Percentiles rank a stretch among this genome's conserved stretches.
phyloP scores from a whole-genome alignment of 2,797 vertebrate genomes.

The Lindbergichthys nudifrons region DNA sequence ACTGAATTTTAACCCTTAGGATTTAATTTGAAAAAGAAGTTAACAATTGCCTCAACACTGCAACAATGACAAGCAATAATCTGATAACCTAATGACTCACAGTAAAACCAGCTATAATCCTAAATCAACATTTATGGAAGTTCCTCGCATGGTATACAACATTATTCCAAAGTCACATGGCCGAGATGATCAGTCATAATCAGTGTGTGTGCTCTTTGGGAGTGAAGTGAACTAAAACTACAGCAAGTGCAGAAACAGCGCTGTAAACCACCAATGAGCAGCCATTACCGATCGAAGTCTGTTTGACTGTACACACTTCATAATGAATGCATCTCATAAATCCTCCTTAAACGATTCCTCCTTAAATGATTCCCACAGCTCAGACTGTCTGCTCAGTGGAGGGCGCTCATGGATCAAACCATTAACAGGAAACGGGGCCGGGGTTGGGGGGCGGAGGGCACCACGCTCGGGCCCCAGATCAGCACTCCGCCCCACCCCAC shows the following conservation, averaged over 20 bases:
- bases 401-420: slow-evolving; percentile 79
- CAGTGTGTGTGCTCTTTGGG: slow-evolving; percentile 30
- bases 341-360: slow-evolving; percentile 75
- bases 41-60: neutral
- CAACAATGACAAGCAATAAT: neutral
- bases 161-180: slow-evolving; percentile 24
- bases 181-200: slow-evolving; percentile 44
- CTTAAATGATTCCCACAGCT: slow-evolving; percentile 75
- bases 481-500: slow-evolving; percentile 48
- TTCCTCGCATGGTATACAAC: neutral
- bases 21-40: neutral
- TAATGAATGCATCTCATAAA: slow-evolving; percentile 76
- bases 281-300: slow-evolving; percentile 59
- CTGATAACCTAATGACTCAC: neutral
- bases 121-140: slow-evolving; percentile 12
- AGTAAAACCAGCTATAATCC: slow-evolving; percentile 13
- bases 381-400: slow-evolving; percentile 72
- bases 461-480: slow-evolving; percentile 60
- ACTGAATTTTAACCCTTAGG: too few species aligned
- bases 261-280: slow-evolving; percentile 50
- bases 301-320: slow-evolving; percentile 65
- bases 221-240: slow-evolving; percentile 46
- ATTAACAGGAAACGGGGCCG: slow-evolving; percentile 67
- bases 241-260: slow-evolving; percentile 43
- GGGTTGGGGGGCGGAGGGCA: slow-evolving; percentile 62